A percentile compares a stretch with the other conserved stretches of the same genome.
phyloP scores from a whole-genome alignment of 2,113 vertebrate genomes.

The Gadus macrocephalus region DNA sequence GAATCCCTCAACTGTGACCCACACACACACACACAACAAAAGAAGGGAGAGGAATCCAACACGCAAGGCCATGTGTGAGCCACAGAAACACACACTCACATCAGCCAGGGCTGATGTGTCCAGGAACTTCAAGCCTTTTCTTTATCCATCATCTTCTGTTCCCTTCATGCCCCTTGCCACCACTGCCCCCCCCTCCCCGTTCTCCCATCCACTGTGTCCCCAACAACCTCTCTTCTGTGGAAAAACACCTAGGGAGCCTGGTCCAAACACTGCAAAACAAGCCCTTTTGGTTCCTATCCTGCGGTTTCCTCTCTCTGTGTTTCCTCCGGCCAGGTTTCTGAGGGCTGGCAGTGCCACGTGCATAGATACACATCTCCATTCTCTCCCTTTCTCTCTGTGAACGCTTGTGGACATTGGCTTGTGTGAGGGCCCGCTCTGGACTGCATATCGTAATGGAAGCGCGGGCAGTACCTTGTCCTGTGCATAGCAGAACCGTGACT shows the following conservation, averaged over 20 bases:
- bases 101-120: slow-evolving; percentile 1
- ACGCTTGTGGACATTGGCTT: not conserved
- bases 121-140: slow-evolving; percentile 2
- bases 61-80: not conserved
- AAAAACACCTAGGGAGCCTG: slow-evolving; percentile 38
- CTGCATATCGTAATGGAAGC: slow-evolving; percentile 31
- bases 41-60: not conserved
- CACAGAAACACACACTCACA: not conserved
- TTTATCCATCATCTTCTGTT: not conserved
- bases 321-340: slow-evolving; percentile 16
- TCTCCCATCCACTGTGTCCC: not conserved
- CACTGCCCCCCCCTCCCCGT: not conserved
- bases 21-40: not conserved
- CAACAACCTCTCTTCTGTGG: slow-evolving; percentile 18
- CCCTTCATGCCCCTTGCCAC: not conserved
- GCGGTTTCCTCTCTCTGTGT: slow-evolving; percentile 21
- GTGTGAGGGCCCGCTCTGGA: slow-evolving; percentile 3
- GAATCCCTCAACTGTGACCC: slow-evolving; percentile 9
- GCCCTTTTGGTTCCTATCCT: slow-evolving; percentile 24
- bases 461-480: slow-evolving; percentile 14
- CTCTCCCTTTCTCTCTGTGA: not conserved
- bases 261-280: slow-evolving; percentile 45
- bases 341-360: slow-evolving; percentile 24
- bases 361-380: slow-evolving; percentile 18
- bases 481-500: slow-evolving; percentile 52